Evolutionary conservation across 2,888 invertebrate species (phyloP).

Genomic region (Aspidiotus destructor): DNA sequence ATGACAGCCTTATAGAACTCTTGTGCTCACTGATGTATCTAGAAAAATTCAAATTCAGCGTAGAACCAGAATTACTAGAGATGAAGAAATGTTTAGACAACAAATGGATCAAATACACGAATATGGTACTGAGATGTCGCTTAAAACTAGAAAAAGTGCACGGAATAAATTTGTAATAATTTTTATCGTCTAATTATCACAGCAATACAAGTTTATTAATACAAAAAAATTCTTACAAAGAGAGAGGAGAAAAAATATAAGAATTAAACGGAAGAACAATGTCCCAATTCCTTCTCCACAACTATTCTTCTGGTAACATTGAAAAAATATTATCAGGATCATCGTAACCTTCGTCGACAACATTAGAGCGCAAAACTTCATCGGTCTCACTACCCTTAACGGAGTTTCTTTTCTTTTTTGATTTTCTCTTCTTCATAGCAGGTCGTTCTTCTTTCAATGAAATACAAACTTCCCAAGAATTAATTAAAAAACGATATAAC

Average conservation of each 20-base stretch:
- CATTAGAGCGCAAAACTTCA: background rate
- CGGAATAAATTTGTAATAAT: background rate
- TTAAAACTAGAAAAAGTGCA: background rate
- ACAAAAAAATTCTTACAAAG: no score
- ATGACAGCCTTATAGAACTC: background rate
- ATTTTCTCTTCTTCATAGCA: constrained; percentile 7
- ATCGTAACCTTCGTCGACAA: constrained; percentile 8
- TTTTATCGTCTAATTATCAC: no score
- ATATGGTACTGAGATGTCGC: background rate
- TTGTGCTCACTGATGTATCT: background rate
- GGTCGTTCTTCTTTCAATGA: background rate
- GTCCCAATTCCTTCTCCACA: no score
- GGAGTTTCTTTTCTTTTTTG: background rate
- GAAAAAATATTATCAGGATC: constrained; percentile 27
- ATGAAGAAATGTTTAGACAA: no score
- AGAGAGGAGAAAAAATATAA: no score
- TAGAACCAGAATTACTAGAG: background rate
- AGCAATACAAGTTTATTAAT: no score
- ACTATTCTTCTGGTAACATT: constrained; percentile 9
- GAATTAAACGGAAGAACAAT: no score
- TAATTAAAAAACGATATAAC: constrained; percentile 13
- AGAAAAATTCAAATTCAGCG: background rate
- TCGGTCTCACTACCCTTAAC: background rate
- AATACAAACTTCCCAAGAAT: background rate
- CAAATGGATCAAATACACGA: background rate